A percentile compares a stretch with the other conserved stretches of the same genome.
phyloP scores from a whole-genome alignment of 2,113 vertebrate genomes.

The Mormoops blainvillei region DNA sequence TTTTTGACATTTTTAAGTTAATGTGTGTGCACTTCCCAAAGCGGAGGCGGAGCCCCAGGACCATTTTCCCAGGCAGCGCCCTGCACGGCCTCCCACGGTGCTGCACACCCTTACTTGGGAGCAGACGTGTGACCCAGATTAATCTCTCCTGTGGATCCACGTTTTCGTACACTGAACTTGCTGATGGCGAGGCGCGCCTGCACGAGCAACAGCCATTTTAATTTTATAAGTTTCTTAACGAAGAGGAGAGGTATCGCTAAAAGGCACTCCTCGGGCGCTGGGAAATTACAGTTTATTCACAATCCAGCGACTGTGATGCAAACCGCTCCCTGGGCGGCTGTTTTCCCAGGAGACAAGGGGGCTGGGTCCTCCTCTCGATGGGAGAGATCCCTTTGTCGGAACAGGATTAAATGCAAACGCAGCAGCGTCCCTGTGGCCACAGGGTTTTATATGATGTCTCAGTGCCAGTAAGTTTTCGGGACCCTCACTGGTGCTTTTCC shows the following conservation, averaged over 20 bases:
- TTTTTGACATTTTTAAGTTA: neutral
- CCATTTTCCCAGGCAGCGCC: neutral
- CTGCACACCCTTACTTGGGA: neutral
- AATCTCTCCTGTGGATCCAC: neutral
- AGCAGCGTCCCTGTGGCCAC: neutral
- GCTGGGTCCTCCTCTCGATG: neutral
- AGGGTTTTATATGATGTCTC: neutral
- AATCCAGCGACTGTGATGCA: neutral
- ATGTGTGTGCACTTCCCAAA: neutral
- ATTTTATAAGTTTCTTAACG: neutral
- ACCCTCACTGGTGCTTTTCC: neutral
- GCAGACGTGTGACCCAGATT: neutral
- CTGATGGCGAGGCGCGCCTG: neutral
- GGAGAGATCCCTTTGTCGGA: neutral
- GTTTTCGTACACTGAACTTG: neutral
- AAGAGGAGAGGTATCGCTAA: neutral
- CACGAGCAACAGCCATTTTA: neutral
- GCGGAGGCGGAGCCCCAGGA: no score
- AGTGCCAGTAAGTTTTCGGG: rapidly evolving
- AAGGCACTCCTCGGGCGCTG: neutral
- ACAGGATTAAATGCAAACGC: neutral
- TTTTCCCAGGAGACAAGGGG: neutral
- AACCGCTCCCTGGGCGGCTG: neutral
- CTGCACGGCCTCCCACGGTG: neutral
- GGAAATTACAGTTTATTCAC: neutral